A percentile compares a stretch with the other conserved stretches of the same genome.
These are phyloP conservation scores for Delichon dasypus DNA, from an alignment of 2,797 vertebrate species.

Conservation along the genomic window DNA sequence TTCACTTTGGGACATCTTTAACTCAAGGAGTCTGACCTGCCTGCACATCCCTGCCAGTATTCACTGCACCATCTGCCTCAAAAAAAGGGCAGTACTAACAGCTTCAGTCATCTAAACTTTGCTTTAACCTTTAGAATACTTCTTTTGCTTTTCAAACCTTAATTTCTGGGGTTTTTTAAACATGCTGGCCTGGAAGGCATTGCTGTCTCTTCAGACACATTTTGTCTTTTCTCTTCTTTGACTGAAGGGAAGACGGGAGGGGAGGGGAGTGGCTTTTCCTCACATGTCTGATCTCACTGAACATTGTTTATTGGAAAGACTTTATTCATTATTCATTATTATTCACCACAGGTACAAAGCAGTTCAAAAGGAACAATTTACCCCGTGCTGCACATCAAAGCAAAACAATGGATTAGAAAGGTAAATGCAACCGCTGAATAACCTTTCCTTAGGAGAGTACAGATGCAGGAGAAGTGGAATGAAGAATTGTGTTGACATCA, in stretches of 20 bases:
- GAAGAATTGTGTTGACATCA: not conserved
- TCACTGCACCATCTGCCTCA: not conserved
- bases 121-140: not conserved
- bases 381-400: constrained; percentile 35
- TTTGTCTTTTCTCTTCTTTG: not conserved
- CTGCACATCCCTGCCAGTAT: not conserved
- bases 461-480: not conserved
- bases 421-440: not conserved
- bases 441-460: not conserved
- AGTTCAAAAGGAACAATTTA: not conserved
- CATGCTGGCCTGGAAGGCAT: not conserved
- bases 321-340: constrained; percentile 1
- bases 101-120: not conserved
- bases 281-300: not conserved
- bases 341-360: not conserved
- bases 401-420: not conserved
- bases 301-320: not conserved
- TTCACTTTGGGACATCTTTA: not conserved
- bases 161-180: not conserved
- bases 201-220: not conserved
- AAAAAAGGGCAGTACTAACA: not conserved
- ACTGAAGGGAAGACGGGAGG: not conserved
- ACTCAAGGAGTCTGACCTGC: not conserved
- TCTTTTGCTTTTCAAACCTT: not conserved
- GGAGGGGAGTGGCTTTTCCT: not conserved